Evolutionary conservation across 2,888 invertebrate genomes (phyloP), one percentile per base, ranked within the genome.

Genomic region (Drosophila leonis): DNA sequence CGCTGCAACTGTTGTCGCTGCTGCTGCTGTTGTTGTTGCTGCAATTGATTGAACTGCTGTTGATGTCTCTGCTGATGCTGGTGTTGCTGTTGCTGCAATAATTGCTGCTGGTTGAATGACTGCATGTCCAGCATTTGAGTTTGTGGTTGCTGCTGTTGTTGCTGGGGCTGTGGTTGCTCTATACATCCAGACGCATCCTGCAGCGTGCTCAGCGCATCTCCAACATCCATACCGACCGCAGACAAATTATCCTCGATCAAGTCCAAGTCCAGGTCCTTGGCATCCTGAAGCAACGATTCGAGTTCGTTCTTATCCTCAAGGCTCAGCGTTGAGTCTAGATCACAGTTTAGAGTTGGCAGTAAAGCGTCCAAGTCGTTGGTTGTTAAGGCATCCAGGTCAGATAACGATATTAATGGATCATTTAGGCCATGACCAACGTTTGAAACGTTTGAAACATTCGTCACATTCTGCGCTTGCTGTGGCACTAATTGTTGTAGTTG

Each of bases 301-400:
- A 93, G 86, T 71, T 92, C 92, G 69, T 92, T 92, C 73, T 93
- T 93, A 68, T 91, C 91, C 78, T 93, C 93, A 73, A 93, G 83
- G 76, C 91, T 92, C 44, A 93, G 82, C 48, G 92, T 89, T 68
- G 93, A 90, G 80, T 92, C 93, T 68, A 95, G 93, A 85, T 95
- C 95, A 91, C 92, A 91, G 88, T 88, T 90, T 80, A 94, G 94
- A 52, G 95, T 94, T 73, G 94, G 95, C 90, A 96, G 93, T 81
- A 96, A 93, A 82, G 95, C 95, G 84, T 96, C 96, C 63, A 96
- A 93, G 91, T 96, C 96, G 61, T 92, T 92, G 63, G 92, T 92
- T 20, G 93, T 92, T 51, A 93, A 75, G 46, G 92, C 92, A 72
- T 92, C 92, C 60, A 93, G 78, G 68, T 92, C 92, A 10, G 92